phyloP scores from a whole-genome alignment of 2,113 vertebrate species.

The Cygnus buccinator region DNA sequence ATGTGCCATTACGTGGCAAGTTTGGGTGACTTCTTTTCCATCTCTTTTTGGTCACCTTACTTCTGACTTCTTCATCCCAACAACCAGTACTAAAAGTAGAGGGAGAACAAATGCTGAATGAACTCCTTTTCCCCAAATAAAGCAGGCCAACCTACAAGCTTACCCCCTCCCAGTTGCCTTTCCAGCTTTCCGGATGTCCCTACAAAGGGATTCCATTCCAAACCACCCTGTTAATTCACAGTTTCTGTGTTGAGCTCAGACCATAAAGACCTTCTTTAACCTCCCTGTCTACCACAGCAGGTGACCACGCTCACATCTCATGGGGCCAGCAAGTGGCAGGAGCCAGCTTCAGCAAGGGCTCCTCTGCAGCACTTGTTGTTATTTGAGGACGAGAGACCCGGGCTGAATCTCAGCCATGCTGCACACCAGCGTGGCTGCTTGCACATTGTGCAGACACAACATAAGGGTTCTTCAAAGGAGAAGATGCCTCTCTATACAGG shows the following conservation, averaged over 20 bases:
- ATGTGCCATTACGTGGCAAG: not conserved
- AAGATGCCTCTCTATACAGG: not conserved
- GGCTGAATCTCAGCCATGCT: not conserved
- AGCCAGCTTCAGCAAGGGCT: not conserved
- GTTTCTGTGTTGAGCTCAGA: not conserved
- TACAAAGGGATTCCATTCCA: not conserved
- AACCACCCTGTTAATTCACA: not conserved
- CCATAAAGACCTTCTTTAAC: not conserved
- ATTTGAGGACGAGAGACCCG: not conserved
- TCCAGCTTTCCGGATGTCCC: not conserved
- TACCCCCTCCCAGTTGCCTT: not conserved
- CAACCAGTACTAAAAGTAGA: not conserved
- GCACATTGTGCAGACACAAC: not conserved
- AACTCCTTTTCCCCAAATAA: not conserved
- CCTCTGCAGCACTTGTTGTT: rapidly evolving
- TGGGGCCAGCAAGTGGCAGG: not conserved
- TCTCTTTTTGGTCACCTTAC: not conserved
- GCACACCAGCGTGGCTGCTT: rapidly evolving
- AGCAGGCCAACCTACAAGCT: not conserved
- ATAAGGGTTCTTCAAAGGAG: not conserved
- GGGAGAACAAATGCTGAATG: not conserved
- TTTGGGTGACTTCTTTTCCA: not conserved
- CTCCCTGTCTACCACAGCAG: not conserved
- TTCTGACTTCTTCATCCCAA: not conserved
- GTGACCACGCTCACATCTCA: rapidly evolving